Evolutionary conservation across 2,888 invertebrate genomes (phyloP).

Genomic region (Sturmia bella): DNA sequence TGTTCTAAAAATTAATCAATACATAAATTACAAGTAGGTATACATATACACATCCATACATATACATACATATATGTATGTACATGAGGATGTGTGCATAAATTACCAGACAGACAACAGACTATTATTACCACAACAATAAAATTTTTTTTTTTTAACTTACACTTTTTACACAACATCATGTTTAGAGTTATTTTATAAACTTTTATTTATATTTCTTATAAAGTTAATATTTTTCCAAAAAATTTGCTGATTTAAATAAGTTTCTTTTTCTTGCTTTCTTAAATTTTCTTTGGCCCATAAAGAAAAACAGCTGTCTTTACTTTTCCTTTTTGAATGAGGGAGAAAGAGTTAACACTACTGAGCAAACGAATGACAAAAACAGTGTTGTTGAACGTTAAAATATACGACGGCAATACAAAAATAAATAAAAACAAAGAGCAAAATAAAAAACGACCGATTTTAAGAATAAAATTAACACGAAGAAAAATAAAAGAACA

Average conservation of each 20-base stretch:
- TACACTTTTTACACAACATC: constrained; percentile 55
- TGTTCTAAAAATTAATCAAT: too few relatives aligned
- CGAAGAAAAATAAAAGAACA: background rate
- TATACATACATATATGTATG: background rate
- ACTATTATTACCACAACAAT: background rate
- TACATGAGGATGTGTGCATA: background rate
- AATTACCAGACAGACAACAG: background rate
- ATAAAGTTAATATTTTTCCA: background rate
- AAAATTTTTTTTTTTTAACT: constrained; percentile 23
- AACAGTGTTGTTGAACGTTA: constrained; percentile 64
- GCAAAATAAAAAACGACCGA: constrained; percentile 19
- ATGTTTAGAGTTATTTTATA: constrained; percentile 29
- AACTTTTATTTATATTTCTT: constrained; percentile 3
- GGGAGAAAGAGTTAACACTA: constrained; percentile 68
- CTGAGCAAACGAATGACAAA: constrained; percentile 27
- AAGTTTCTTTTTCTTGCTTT: constrained; percentile 1
- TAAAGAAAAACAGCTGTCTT: constrained; percentile 65
- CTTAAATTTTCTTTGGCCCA: constrained; percentile 21
- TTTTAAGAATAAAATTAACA: constrained; percentile 34
- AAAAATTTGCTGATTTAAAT: constrained; percentile 19
- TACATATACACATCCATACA: background rate
- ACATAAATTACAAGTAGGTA: background rate
- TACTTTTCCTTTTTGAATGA: constrained; percentile 41
- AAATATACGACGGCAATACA: constrained; percentile 37
- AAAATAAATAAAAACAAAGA: constrained; percentile 61